phyloP scores from a whole-genome alignment of 2,113 vertebrate species.

The Pollimyrus isidori region DNA sequence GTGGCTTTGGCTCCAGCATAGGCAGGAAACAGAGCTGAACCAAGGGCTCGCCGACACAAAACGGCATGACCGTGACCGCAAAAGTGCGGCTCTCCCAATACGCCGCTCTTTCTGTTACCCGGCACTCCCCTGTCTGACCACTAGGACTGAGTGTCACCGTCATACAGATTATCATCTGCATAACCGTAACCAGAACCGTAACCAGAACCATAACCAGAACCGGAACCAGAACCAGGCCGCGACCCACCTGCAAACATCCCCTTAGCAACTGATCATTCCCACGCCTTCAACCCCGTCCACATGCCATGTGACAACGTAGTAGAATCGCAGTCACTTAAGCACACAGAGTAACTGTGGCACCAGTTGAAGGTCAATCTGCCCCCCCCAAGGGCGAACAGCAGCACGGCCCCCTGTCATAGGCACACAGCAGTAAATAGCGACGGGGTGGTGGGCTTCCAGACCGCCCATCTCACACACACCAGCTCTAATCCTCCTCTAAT shows the following conservation, averaged over 20 bases:
- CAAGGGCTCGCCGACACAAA: neutral
- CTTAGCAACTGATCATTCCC: neutral
- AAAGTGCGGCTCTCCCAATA: neutral
- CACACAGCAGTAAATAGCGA: neutral
- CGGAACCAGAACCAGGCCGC: neutral
- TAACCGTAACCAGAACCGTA: neutral
- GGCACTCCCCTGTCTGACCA: neutral
- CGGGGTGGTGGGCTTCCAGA: neutral
- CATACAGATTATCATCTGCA: neutral
- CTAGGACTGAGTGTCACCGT: neutral
- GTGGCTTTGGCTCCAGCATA: neutral
- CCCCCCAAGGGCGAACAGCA: neutral
- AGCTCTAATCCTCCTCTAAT: conserved; percentile 48
- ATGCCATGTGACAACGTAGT: neutral
- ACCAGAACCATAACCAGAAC: neutral
- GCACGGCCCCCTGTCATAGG: neutral
- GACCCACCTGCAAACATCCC: neutral
- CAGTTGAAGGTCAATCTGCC: neutral
- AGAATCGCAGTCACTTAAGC: neutral
- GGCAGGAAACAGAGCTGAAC: neutral
- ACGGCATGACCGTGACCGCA: neutral
- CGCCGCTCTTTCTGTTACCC: neutral
- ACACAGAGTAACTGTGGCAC: neutral
- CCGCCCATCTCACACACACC: conserved; percentile 19
- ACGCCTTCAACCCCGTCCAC: neutral